These are phyloP conservation scores for Pollenia angustigena DNA, from an alignment of 2,888 invertebrate genomes.

Conservation along the genomic window DNA sequence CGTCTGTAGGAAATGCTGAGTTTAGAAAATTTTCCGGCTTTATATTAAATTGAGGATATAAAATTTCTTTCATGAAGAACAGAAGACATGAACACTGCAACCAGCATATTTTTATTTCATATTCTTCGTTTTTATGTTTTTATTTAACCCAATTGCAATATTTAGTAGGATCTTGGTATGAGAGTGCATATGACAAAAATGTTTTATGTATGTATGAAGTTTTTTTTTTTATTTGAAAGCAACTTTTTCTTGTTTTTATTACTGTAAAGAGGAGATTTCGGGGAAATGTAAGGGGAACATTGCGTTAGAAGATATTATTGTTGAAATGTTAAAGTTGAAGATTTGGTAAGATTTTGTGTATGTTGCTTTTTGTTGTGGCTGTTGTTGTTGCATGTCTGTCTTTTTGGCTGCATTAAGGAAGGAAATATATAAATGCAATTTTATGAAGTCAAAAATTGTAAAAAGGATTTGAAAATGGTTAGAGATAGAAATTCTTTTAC, in stretches of 20 bases:
- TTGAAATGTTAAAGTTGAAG: conserved; percentile 66
- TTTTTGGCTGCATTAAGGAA: conserved; percentile 60
- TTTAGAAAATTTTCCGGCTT: conserved; percentile 73
- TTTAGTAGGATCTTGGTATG: background rate
- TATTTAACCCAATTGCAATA: conserved; percentile 67
- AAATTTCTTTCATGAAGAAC: conserved; percentile 44
- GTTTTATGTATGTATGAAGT: conserved; percentile 70
- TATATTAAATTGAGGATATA: conserved; percentile 73
- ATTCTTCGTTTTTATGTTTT: background rate
- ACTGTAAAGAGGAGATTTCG: background rate
- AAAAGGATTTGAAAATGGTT: conserved; percentile 61
- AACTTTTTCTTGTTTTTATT: background rate
- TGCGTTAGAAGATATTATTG: conserved; percentile 53
- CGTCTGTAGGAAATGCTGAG: conserved; percentile 71
- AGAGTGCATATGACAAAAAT: conserved; percentile 69
- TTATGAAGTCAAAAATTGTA: conserved; percentile 65
- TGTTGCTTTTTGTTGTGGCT: conserved; percentile 3
- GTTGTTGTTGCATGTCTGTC: background rate
- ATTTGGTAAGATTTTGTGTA: conserved; percentile 56
- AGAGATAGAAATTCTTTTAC: conserved; percentile 58
- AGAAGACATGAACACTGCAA: conserved; percentile 35
- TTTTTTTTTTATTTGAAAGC: conserved; percentile 56
- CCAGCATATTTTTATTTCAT: conserved; percentile 56
- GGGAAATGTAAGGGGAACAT: conserved; percentile 2
- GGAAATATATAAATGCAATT: conserved; percentile 67